These are phyloP conservation scores for Aphelenchoides bicaudatus DNA, from an alignment of 2,888 invertebrate genomes.

Conservation along the genomic window DNA sequence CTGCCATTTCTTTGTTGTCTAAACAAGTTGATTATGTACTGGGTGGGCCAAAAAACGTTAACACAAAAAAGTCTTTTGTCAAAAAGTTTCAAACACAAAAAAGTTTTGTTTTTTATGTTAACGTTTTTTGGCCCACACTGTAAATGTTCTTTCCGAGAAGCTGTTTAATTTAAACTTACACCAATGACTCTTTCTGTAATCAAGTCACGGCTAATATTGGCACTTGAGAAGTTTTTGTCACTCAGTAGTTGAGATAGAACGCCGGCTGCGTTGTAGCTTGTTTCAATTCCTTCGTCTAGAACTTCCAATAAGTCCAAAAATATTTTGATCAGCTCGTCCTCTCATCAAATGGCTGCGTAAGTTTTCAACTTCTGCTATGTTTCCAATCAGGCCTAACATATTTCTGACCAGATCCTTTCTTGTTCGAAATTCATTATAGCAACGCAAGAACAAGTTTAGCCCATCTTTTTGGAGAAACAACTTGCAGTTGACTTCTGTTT, in stretches of 20 bases:
- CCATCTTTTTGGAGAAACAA: conserved; percentile 82
- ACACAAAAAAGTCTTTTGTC: too few species aligned
- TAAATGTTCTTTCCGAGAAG: conserved; percentile 3
- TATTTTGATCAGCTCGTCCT: conserved; percentile 76
- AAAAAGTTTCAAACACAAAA: too few species aligned
- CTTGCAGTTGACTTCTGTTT: conserved; percentile 88
- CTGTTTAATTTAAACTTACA: too few species aligned
- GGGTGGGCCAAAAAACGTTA: background rate
- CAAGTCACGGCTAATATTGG: conserved; percentile 25
- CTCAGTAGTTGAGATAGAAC: conserved; percentile 91
- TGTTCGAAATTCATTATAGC: conserved; percentile 69
- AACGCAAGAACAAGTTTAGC: conserved; percentile 82
- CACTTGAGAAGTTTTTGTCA: conserved; percentile 75
- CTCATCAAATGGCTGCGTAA: conserved; percentile 80
- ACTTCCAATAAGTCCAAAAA: conserved; percentile 63
- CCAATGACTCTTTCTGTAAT: conserved; percentile 50
- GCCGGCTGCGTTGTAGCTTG: conserved; percentile 66
- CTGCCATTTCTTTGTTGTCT: conserved; percentile 83
- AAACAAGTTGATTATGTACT: conserved; percentile 67
- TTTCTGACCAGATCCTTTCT: conserved; percentile 72
- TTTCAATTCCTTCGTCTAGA: conserved; percentile 87
- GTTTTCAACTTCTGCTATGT: conserved; percentile 86
- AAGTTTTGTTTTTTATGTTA: background rate
- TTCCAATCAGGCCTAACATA: conserved; percentile 91
- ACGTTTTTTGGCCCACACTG: background rate